These are phyloP conservation scores for Pomacea maculata DNA, from an alignment of 1,140 invertebrate species.

Conservation along the genomic window DNA sequence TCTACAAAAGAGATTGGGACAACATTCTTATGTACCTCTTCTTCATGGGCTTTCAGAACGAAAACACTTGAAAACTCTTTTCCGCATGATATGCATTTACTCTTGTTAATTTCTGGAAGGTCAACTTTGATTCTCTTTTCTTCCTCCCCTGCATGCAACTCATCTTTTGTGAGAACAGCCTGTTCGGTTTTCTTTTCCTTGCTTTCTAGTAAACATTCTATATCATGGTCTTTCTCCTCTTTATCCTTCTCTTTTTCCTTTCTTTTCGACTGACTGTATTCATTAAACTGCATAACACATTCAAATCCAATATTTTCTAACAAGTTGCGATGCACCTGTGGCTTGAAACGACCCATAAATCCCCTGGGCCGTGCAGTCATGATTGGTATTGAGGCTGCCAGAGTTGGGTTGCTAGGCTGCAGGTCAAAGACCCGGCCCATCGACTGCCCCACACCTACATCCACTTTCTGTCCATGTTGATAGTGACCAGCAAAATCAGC, in stretches of 20 bases:
- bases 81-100: conserved; percentile 84
- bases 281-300: conserved; percentile 95
- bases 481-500: background rate
- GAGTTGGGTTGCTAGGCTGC: conserved; percentile 14
- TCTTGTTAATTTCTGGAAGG: conserved; percentile 77
- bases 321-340: conserved; percentile 89
- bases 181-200: conserved; percentile 29
- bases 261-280: conserved; percentile 79
- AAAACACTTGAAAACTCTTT: conserved; percentile 96
- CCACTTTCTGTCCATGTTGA: background rate
- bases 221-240: conserved; percentile 39
- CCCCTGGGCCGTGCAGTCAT: conserved; percentile 70
- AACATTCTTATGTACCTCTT: conserved; percentile 91
- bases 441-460: background rate
- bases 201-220: conserved; percentile 20
- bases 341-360: conserved; percentile 64
- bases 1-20: conserved; percentile 89
- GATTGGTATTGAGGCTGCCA: conserved; percentile 26
- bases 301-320: conserved; percentile 94
- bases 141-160: conserved; percentile 34
- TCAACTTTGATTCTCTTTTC: conserved; percentile 40
- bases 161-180: conserved; percentile 1
- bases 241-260: conserved; percentile 41
- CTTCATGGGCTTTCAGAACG: conserved; percentile 94
- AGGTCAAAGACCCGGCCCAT: conserved; percentile 10